phyloP scores from a whole-genome alignment of 2,888 invertebrate species.

The Ethmia dodecea region DNA sequence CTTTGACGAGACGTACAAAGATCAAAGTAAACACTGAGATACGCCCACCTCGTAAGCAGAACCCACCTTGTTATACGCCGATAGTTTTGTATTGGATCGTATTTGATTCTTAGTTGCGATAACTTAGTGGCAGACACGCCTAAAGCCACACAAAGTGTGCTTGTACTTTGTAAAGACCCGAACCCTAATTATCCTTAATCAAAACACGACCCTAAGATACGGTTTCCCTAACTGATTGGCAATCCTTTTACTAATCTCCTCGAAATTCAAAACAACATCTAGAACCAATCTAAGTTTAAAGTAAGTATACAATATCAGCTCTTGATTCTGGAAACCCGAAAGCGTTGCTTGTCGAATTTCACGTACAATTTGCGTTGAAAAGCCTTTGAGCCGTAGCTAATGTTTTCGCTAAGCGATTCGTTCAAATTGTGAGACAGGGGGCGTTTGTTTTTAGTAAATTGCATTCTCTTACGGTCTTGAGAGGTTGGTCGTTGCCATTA shows the following conservation, averaged over 20 bases:
- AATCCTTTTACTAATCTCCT: not conserved
- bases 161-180: not conserved
- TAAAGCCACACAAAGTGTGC: not conserved
- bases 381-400: conserved; percentile 67
- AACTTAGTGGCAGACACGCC: not conserved
- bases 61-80: conserved; percentile 40
- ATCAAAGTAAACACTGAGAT: conserved; percentile 60
- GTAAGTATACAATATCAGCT: conserved; percentile 33
- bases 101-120: conserved; percentile 4
- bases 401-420: conserved; percentile 69
- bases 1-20: conserved; percentile 64
- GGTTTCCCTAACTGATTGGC: not conserved
- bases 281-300: conserved; percentile 39
- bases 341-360: conserved; percentile 62
- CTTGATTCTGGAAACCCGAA: conserved; percentile 45
- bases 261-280: conserved; percentile 12
- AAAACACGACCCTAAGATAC: too few relatives aligned
- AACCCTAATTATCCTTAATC: too few relatives aligned
- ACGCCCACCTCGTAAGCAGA: conserved; percentile 50
- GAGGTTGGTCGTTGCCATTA: too few relatives aligned
- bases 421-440: conserved; percentile 44
- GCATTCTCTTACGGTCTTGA: conserved; percentile 33
- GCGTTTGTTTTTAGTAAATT: conserved; percentile 44
- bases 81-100: conserved; percentile 26
- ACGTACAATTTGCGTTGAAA: conserved; percentile 69